Evolutionary conservation across 1,140 invertebrate genomes (phyloP).

Genomic region (Nautilus pompilius): DNA sequence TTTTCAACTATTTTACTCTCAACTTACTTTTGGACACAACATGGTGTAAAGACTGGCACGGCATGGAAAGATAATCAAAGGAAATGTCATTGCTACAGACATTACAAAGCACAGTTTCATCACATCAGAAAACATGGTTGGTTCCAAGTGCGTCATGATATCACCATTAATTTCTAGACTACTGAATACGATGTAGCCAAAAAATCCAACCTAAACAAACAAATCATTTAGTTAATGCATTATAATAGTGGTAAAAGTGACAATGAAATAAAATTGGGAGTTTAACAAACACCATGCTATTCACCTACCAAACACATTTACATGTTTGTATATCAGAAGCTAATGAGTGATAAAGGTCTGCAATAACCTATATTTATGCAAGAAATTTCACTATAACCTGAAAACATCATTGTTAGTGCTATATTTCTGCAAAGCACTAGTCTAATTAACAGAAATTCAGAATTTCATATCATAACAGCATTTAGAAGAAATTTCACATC

Average conservation of each 20-base stretch:
- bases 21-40: slow-evolving; percentile 75
- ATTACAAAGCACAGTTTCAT: slow-evolving; percentile 82
- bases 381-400: too few relatives aligned
- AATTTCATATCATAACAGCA: too few relatives aligned
- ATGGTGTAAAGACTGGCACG: slow-evolving; percentile 89
- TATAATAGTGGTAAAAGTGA: neutral
- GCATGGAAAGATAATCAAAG: slow-evolving; percentile 94
- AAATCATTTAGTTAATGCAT: neutral
- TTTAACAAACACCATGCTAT: neutral
- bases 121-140: slow-evolving; percentile 67
- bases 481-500: too few relatives aligned
- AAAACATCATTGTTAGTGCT: too few relatives aligned
- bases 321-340: too few relatives aligned
- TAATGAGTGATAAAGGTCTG: too few relatives aligned
- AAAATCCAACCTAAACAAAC: slow-evolving; percentile 73
- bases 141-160: slow-evolving; percentile 80
- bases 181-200: slow-evolving; percentile 92
- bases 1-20: neutral
- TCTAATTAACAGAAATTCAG: too few relatives aligned
- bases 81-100: slow-evolving; percentile 92
- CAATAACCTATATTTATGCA: too few relatives aligned
- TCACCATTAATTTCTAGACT: slow-evolving; percentile 72
- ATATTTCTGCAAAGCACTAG: too few relatives aligned
- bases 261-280: neutral
- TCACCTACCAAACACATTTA: too few relatives aligned